These are phyloP conservation scores for Semaprochilodus insignis DNA, from an alignment of 2,797 vertebrate species.

Conservation along the genomic window DNA sequence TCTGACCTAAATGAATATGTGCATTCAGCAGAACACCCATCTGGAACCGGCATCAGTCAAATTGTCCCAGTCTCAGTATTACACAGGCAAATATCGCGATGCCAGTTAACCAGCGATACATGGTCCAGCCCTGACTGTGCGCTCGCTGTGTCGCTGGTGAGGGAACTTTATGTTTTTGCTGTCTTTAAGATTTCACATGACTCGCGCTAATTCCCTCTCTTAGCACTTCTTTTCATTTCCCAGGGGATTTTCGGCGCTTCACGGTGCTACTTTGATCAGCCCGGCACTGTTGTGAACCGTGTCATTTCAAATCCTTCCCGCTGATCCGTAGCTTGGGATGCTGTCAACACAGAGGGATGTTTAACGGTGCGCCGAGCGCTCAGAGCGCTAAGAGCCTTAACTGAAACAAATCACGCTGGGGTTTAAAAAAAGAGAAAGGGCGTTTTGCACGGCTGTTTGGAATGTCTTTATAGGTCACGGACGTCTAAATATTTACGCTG, in stretches of 20 bases:
- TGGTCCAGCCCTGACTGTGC: too few relatives aligned
- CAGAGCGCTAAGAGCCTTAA: constrained; percentile 11
- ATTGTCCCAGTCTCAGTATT: too few relatives aligned
- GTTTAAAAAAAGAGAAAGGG: constrained; percentile 8
- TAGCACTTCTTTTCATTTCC: constrained; percentile 18
- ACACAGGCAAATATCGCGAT: too few relatives aligned
- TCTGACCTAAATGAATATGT: too few relatives aligned
- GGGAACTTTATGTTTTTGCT: background rate
- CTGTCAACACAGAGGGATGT: constrained; percentile 19
- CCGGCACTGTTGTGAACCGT: constrained; percentile 26
- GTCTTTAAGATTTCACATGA: constrained; percentile 27
- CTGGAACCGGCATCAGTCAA: too few relatives aligned
- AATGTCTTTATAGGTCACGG: background rate
- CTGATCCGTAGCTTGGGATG: constrained; percentile 36
- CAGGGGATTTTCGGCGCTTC: constrained; percentile 15
- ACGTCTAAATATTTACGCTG: constrained; percentile 27
- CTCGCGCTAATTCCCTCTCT: constrained; percentile 11
- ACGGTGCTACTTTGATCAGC: constrained; percentile 33
- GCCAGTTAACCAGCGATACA: too few relatives aligned
- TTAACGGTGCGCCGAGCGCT: background rate
- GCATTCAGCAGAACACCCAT: too few relatives aligned
- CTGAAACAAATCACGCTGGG: constrained; percentile 5
- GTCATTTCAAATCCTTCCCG: background rate
- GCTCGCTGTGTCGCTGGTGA: too few relatives aligned
- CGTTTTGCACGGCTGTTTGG: background rate